Conservation (phyloP, 2,888 invertebrate species). For the Xestia c-nigrum region DNA sequence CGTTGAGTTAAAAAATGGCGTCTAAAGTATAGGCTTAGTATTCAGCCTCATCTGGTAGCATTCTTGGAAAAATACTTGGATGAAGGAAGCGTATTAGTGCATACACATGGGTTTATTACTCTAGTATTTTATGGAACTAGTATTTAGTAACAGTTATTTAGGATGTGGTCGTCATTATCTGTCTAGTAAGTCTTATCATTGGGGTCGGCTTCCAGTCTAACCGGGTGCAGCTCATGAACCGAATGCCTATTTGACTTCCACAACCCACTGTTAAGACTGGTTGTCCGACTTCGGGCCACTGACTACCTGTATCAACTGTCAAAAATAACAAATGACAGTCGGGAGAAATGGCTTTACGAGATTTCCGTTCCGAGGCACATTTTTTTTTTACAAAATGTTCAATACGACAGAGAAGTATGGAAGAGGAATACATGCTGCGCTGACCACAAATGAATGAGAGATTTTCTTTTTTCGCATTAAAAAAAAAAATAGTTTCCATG, state of each 20-base stretch:
- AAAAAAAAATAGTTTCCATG: too few relatives aligned
- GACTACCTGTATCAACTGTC: background rate
- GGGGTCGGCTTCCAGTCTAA: background rate
- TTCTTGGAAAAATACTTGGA: slow-evolving; percentile 35
- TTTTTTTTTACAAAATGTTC: background rate
- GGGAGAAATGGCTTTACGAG: background rate
- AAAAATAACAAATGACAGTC: background rate
- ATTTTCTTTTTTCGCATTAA: too few relatives aligned
- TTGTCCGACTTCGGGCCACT: background rate
- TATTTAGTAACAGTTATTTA: slow-evolving; percentile 11
- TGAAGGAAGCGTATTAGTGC: slow-evolving; percentile 11
- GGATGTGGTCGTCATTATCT: background rate
- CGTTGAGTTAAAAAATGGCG: background rate
- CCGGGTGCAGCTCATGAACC: background rate
- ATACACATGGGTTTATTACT: slow-evolving; percentile 17
- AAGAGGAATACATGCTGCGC: too few relatives aligned
- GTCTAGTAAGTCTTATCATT: background rate
- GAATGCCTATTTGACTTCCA: background rate
- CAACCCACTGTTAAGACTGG: background rate
- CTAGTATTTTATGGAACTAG: slow-evolving; percentile 12
- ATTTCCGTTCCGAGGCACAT: background rate
- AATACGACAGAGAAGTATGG: too few relatives aligned
- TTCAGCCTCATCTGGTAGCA: background rate
- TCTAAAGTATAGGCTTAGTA: background rate
- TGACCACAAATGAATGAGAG: too few relatives aligned